These are phyloP conservation scores for Eptatretus burgeri DNA, from an alignment of 2,113 vertebrate species.

Conservation along the genomic window DNA sequence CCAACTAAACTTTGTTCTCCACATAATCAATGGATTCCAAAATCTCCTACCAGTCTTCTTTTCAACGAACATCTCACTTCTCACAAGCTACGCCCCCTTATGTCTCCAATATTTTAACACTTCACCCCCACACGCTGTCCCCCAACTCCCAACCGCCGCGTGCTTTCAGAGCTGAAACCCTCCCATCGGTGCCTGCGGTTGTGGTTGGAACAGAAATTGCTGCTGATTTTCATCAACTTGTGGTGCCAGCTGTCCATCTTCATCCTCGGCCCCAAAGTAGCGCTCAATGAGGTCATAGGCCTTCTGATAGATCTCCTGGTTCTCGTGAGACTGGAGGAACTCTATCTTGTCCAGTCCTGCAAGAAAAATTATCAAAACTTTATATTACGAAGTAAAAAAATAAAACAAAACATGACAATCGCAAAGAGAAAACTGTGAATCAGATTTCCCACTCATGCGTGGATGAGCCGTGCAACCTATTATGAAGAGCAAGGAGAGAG, in stretches of 20 bases:
- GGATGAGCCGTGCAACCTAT: no score
- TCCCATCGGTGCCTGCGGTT: constrained; percentile 87
- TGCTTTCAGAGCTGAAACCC: constrained; percentile 74
- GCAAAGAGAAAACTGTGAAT: background rate
- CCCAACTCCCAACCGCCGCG: no score
- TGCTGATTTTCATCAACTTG: constrained; percentile 84
- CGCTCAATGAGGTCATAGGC: constrained; percentile 90
- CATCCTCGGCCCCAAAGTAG: constrained; percentile 79
- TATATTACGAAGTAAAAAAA: background rate
- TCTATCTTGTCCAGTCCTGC: constrained; percentile 86
- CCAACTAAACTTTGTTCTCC: no score
- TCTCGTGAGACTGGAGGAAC: constrained; percentile 83
- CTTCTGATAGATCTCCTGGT: constrained; percentile 97
- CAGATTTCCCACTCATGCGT: no score
- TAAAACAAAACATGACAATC: background rate
- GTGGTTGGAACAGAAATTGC: constrained; percentile 76
- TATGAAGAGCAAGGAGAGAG: no score
- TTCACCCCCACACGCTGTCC: no score
- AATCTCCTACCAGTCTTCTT: no score
- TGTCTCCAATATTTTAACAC: no score
- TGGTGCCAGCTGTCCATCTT: constrained; percentile 59
- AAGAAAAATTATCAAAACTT: constrained; percentile 3
- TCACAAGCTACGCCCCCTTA: no score
- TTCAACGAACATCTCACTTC: no score
- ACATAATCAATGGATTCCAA: no score